Evolutionary conservation across 2,113 vertebrate genomes (phyloP).

Genomic region (Neolamprologus toae): DNA sequence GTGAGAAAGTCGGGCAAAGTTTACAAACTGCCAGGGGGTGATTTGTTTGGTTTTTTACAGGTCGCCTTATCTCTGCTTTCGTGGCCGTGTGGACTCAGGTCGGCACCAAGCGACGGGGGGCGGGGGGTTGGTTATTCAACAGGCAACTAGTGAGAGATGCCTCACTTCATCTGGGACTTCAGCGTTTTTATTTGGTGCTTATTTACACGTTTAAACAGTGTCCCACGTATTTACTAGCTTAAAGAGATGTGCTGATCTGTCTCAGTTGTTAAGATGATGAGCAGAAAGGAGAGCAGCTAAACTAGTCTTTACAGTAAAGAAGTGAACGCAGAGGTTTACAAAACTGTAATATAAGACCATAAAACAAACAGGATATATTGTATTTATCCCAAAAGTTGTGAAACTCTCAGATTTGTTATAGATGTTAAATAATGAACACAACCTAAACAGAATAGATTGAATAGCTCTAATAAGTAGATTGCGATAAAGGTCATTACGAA

Average conservation of each 20-base stretch:
- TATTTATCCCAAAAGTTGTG: background rate
- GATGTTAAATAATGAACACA: background rate
- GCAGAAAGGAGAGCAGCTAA: background rate
- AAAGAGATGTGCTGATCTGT: background rate
- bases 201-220: background rate
- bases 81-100: background rate
- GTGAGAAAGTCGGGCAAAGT: background rate
- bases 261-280: background rate
- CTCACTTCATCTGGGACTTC: background rate
- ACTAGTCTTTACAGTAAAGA: background rate
- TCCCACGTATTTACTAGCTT: background rate
- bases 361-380: background rate
- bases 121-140: background rate
- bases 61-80: background rate
- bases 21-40: background rate
- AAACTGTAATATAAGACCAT: background rate
- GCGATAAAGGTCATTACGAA: background rate
- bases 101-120: background rate
- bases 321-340: background rate
- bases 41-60: background rate
- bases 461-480: background rate
- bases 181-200: background rate
- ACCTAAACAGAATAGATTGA: background rate
- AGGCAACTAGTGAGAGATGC: background rate
- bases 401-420: background rate